These are phyloP conservation scores for Gadopsis marmoratus DNA, from an alignment of 2,797 vertebrate genomes.

Conservation along the genomic window DNA sequence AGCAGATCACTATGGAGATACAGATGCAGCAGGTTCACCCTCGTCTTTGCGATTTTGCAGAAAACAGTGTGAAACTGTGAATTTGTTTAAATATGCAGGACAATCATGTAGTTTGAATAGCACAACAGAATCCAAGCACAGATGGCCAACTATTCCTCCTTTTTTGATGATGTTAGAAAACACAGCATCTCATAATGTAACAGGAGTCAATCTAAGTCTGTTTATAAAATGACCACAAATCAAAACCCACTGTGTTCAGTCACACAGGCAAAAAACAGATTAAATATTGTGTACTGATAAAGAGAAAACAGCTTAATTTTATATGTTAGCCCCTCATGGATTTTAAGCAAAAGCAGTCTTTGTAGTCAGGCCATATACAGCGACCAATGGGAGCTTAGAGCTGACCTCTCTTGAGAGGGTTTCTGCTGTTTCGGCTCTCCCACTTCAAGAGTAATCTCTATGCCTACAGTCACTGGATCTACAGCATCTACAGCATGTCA, in stretches of 20 bases:
- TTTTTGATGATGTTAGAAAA: not conserved
- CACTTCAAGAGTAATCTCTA: slow-evolving; percentile 54
- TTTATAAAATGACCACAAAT: slow-evolving; percentile 19
- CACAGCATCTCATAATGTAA: slow-evolving; percentile 17
- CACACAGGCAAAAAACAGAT: slow-evolving; percentile 6
- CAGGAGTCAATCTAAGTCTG: not conserved
- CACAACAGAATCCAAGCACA: not conserved
- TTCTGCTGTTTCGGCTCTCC: slow-evolving; percentile 37
- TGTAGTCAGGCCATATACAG: slow-evolving; percentile 15
- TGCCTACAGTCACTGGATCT: slow-evolving; percentile 29
- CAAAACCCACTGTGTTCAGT: slow-evolving; percentile 8
- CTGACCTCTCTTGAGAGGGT: slow-evolving; percentile 38
- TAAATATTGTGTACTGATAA: slow-evolving; percentile 16
- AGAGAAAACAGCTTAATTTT: slow-evolving; percentile 18
- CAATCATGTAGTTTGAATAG: not conserved
- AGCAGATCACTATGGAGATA: slow-evolving; percentile 9
- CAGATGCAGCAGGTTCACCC: not conserved
- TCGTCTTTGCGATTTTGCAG: not conserved
- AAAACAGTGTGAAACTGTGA: not conserved
- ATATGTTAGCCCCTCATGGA: not conserved
- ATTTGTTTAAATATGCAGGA: slow-evolving; percentile 10
- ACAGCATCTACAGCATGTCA: slow-evolving; percentile 25
- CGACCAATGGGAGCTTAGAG: slow-evolving; percentile 28
- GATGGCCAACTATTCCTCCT: not conserved
- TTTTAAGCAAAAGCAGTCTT: slow-evolving; percentile 3